These are phyloP conservation scores for Stictonetta naevosa DNA, from an alignment of 2,113 vertebrate genomes.

Conservation along the genomic window DNA sequence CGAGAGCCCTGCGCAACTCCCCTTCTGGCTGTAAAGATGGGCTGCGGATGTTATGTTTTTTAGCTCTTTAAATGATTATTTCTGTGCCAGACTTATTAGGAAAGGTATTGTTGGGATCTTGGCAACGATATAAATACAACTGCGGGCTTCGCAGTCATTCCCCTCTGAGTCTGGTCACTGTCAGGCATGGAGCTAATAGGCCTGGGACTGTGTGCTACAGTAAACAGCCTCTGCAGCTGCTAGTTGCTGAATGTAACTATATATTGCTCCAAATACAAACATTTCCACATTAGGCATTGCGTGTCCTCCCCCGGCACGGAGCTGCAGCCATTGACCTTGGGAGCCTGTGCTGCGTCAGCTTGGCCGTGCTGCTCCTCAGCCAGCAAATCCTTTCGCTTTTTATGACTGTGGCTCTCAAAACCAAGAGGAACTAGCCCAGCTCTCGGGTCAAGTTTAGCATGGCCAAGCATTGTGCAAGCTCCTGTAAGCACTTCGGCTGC, in stretches of 20 bases:
- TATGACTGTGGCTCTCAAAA: not conserved
- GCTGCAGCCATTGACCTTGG: conserved; percentile 25
- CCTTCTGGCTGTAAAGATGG: conserved; percentile 65
- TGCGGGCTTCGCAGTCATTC: not conserved
- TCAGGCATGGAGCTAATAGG: conserved; percentile 55
- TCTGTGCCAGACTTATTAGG: conserved; percentile 75
- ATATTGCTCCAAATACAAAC: conserved; percentile 68
- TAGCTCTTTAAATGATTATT: conserved; percentile 66
- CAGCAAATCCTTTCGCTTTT: conserved; percentile 29
- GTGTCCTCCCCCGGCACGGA: not conserved
- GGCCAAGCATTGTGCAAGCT: conserved; percentile 8
- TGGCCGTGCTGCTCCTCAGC: not conserved
- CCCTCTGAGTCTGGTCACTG: conserved; percentile 68
- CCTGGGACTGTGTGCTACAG: conserved; percentile 35
- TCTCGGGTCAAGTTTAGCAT: not conserved
- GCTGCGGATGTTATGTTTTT: conserved; percentile 55
- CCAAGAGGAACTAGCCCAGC: not conserved
- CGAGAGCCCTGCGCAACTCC: conserved; percentile 25
- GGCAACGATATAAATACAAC: conserved; percentile 38
- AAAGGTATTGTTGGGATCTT: conserved; percentile 68
- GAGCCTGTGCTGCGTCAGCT: conserved; percentile 40
- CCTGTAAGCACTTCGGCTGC: not conserved
- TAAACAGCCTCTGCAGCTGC: conserved; percentile 51
- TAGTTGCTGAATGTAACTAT: conserved; percentile 37
- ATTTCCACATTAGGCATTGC: conserved; percentile 77